These are phyloP conservation scores for Spheniscus mendiculus DNA, from an alignment of 2,113 vertebrate genomes.

Conservation along the genomic window DNA sequence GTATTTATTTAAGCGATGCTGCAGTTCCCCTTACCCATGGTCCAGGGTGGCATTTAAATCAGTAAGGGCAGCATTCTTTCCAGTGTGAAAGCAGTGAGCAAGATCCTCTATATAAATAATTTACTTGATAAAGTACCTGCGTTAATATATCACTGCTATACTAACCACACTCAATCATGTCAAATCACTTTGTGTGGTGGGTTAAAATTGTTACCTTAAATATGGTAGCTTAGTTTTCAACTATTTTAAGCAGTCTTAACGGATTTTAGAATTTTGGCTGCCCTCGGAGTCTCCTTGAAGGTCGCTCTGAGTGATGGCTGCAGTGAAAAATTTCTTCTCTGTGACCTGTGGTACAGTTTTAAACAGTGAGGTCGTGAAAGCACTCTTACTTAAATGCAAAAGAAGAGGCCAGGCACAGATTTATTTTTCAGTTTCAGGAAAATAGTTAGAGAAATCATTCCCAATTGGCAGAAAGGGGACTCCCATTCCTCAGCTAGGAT, in stretches of 20 bases:
- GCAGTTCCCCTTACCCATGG: not conserved
- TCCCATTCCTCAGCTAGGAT: not conserved
- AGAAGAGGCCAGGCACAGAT: not conserved
- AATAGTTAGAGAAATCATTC: not conserved
- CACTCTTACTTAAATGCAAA: not conserved
- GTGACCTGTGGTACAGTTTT: not conserved
- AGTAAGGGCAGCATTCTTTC: constrained; percentile 30
- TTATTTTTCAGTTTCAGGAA: not conserved
- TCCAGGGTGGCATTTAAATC: constrained; percentile 34
- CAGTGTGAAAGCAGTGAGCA: constrained; percentile 11
- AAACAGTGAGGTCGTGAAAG: not conserved
- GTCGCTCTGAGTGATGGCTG: not conserved
- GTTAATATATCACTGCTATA: constrained; percentile 24
- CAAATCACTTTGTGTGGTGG: not conserved
- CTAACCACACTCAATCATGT: not conserved
- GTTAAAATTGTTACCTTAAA: constrained; percentile 8
- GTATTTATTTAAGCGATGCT: constrained; percentile 41
- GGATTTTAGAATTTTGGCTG: constrained; percentile 15
- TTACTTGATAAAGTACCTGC: not conserved
- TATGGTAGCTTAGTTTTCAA: constrained; percentile 16
- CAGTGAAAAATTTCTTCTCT: not conserved
- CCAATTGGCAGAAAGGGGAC: not conserved
- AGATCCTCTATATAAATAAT: constrained; percentile 45
- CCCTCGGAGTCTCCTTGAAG: not conserved
- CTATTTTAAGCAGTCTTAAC: constrained; percentile 24